Evolutionary conservation across 2,888 invertebrate species (phyloP).

Genomic region (Yponomeuta malinellus): DNA sequence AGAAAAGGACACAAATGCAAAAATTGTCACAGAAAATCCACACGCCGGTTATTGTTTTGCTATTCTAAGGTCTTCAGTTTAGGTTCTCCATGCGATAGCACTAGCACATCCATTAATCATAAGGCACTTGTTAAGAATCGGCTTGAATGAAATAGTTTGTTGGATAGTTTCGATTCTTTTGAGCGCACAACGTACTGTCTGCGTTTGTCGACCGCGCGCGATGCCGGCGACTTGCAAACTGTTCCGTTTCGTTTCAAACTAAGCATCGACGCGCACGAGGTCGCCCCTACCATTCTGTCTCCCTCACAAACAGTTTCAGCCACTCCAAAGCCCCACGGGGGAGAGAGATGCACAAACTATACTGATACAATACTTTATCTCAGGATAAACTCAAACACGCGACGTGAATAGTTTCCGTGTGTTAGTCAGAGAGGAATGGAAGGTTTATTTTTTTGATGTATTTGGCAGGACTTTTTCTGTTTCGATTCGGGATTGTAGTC

Average conservation of each 20-base stretch:
- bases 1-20: slow-evolving; percentile 65
- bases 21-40: slow-evolving; percentile 41
- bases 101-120: slow-evolving; percentile 64
- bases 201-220: slow-evolving; percentile 62
- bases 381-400: slow-evolving; percentile 65
- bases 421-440: slow-evolving; percentile 64
- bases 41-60: slow-evolving; percentile 48
- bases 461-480: slow-evolving; percentile 65
- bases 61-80: slow-evolving; percentile 40
- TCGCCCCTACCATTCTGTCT: slow-evolving; percentile 62
- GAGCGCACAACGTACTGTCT: slow-evolving; percentile 62
- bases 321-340: slow-evolving; percentile 30
- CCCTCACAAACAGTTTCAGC: slow-evolving; percentile 44
- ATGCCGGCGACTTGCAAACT: slow-evolving; percentile 74
- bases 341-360: slow-evolving; percentile 43
- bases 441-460: slow-evolving; percentile 56
- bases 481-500: slow-evolving; percentile 45
- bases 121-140: slow-evolving; percentile 48
- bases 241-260: slow-evolving; percentile 62
- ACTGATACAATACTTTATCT: slow-evolving; percentile 47
- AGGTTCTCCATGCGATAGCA: slow-evolving; percentile 60
- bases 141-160: slow-evolving; percentile 45
- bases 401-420: slow-evolving; percentile 65
- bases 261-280: slow-evolving; percentile 66
- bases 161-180: slow-evolving; percentile 50